phyloP scores from a whole-genome alignment of 2,113 vertebrate genomes.

The Mungos mungo region DNA sequence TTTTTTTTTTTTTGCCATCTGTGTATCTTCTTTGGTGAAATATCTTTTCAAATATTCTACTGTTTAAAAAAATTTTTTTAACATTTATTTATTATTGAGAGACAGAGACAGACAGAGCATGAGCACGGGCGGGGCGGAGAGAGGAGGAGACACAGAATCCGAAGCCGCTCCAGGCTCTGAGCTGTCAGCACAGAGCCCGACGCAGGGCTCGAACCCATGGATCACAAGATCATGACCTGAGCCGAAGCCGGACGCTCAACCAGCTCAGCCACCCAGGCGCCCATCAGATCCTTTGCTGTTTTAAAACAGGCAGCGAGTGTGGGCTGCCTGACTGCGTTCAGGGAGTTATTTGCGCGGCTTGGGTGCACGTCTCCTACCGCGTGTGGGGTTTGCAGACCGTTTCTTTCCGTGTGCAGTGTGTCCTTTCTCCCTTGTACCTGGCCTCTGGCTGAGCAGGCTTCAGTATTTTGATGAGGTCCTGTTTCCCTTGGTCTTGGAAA shows the following conservation, averaged over 20 bases:
- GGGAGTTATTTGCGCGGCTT: neutral
- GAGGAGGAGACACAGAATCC: too few relatives aligned
- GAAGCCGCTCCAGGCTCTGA: too few relatives aligned
- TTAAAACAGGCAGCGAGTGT: neutral
- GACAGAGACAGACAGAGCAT: too few relatives aligned
- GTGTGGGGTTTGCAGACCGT: neutral
- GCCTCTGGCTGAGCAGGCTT: neutral
- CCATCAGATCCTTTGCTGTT: neutral
- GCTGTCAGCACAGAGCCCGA: too few relatives aligned
- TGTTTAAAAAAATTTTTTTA: neutral
- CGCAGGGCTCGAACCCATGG: too few relatives aligned
- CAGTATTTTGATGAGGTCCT: neutral
- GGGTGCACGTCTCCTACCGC: neutral
- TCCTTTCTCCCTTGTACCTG: neutral
- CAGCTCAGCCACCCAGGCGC: too few relatives aligned
- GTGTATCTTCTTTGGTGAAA: neutral
- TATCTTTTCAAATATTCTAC: neutral
- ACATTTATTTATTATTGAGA: too few relatives aligned
- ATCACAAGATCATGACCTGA: too few relatives aligned
- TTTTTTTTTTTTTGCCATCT: neutral
- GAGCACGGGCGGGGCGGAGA: too few relatives aligned
- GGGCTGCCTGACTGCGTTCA: neutral
- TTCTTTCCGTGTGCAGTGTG: accelerated
- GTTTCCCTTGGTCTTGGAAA: neutral
- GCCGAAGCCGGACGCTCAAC: too few relatives aligned